Conservation (phyloP, 2,888 invertebrate species). For the Seira sanloemensis region DNA sequence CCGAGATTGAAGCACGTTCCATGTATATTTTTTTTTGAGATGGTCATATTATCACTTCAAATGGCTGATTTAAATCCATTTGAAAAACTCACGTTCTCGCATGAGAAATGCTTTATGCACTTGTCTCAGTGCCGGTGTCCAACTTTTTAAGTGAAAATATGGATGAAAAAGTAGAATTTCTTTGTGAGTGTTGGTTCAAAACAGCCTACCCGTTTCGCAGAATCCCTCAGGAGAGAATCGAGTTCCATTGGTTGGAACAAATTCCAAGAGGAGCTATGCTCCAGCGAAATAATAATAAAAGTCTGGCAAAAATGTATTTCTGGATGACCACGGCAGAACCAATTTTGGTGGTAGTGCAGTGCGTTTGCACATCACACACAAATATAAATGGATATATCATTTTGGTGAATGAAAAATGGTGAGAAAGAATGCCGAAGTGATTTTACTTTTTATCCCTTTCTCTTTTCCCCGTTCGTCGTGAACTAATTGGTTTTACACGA, state of each 20-base stretch:
- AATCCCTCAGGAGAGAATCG: not conserved
- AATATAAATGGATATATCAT: too few species aligned
- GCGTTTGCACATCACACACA: not conserved
- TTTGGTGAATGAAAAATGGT: not conserved
- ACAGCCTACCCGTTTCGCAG: not conserved
- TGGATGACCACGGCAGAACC: not conserved
- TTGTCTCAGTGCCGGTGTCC: not conserved
- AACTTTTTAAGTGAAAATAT: not conserved
- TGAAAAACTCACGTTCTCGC: not conserved
- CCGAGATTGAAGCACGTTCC: not conserved
- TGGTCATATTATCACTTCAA: not conserved
- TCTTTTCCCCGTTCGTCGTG: not conserved
- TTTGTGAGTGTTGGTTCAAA: too few species aligned
- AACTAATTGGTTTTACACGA: conserved; percentile 56
- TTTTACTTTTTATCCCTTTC: conserved; percentile 13
- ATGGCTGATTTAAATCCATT: not conserved
- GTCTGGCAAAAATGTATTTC: not conserved
- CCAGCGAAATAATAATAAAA: not conserved
- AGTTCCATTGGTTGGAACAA: not conserved
- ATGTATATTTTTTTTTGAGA: not conserved
- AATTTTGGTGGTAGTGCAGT: not conserved
- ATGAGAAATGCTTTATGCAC: not conserved
- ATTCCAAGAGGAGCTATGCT: not conserved
- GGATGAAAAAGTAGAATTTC: not conserved
- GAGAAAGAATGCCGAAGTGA: conserved; percentile 32